Conservation (phyloP, 1,140 invertebrate species). For the Parapsyche elsis region DNA sequence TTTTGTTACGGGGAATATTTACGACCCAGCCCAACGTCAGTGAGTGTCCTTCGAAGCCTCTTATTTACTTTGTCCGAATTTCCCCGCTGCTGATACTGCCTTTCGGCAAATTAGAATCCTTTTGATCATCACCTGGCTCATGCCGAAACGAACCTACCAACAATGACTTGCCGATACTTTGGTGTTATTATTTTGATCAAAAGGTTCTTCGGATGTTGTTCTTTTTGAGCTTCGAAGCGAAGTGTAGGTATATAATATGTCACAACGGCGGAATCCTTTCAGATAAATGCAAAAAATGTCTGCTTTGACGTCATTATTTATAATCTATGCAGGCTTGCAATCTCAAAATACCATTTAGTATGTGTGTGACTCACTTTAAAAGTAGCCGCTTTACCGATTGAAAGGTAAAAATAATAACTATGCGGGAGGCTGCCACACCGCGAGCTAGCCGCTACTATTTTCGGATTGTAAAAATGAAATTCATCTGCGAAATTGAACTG, state of each 20-base stretch:
- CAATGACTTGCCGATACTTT: neutral
- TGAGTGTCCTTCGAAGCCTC: neutral
- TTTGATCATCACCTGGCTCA: neutral
- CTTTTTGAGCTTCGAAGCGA: too few species aligned
- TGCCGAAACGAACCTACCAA: neutral
- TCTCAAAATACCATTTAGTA: too few species aligned
- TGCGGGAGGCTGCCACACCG: neutral
- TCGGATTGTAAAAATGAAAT: neutral
- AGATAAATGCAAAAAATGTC: too few species aligned
- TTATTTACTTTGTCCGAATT: neutral
- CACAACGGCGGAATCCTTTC: too few species aligned
- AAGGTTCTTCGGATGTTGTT: too few species aligned
- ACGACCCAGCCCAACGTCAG: neutral
- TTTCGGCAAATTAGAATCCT: neutral
- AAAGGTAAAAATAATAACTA: neutral
- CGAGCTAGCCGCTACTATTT: neutral
- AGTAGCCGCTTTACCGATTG: too few species aligned
- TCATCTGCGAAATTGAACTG: neutral
- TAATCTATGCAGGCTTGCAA: too few species aligned
- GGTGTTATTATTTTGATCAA: too few species aligned
- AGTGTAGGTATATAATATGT: too few species aligned
- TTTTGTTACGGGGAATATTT: slow-evolving; percentile 25
- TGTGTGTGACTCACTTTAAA: too few species aligned
- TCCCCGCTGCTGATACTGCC: neutral
- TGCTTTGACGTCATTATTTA: too few species aligned